These are phyloP conservation scores for Calypte anna DNA, from an alignment of 2,113 vertebrate species.

Conservation along the genomic window DNA sequence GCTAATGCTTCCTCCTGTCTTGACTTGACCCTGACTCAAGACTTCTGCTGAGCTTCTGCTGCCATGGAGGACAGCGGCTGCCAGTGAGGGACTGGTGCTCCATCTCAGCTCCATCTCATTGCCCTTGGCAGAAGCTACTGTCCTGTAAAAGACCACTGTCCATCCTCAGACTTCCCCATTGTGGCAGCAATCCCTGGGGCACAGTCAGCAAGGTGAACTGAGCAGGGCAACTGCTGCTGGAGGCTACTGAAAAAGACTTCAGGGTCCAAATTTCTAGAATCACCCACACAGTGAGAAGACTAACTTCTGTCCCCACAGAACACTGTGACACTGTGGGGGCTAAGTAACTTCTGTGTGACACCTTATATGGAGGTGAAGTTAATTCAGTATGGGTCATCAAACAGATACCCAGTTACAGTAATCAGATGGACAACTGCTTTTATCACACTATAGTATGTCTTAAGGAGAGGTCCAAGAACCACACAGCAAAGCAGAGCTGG, in stretches of 20 bases:
- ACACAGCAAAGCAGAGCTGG: neutral
- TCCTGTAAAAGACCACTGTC: neutral
- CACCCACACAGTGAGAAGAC: neutral
- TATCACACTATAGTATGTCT: neutral
- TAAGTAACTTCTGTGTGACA: neutral
- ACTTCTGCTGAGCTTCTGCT: neutral
- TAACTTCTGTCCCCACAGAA: neutral
- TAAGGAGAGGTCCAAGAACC: neutral
- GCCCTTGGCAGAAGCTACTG: neutral
- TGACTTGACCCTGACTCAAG: neutral
- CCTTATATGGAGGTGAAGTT: neutral
- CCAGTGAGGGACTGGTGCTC: accelerated
- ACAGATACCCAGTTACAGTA: neutral
- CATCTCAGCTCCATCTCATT: neutral
- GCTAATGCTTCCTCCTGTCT: neutral
- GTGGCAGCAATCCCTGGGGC: neutral
- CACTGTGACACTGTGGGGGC: neutral
- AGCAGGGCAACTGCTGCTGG: neutral
- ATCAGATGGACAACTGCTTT: neutral
- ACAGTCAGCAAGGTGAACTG: neutral
- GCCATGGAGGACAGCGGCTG: neutral
- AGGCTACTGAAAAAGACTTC: neutral
- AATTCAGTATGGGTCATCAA: neutral
- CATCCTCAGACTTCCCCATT: neutral
- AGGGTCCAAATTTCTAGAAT: neutral